Base-by-base conservation (phyloP, 1,140 invertebrate species). In the Hestina assimilis region DNA sequence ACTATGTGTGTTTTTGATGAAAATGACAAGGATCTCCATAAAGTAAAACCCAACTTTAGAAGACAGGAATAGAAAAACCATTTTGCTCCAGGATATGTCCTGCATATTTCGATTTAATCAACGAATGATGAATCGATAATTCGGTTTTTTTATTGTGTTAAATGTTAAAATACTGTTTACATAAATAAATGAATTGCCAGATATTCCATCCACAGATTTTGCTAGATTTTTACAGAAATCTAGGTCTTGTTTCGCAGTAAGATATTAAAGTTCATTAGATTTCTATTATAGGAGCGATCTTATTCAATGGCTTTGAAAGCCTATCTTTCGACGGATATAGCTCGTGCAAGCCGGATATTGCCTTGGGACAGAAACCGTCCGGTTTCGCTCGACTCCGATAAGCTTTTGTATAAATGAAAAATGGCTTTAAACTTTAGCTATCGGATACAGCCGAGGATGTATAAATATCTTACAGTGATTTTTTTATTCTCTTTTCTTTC, bases 321-420 rank as follows among this genome's bases (percentile, higher is more conserved):
- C 40, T 53, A 53, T 53, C 51, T 56, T 8, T 7, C 26, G 15
- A 43, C 53, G 53, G 53, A 56, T 56, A 46, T 56, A 47, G 19
- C 42, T 35, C 26, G 53, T 28, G 43, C 43, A n/a, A 40, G 8
- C 15, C 43, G 53, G 53, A 47, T 38, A 56, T 56, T 56, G 53
- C 53, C 43, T 23, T 31, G 19, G 53, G 53, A 51, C 51, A 23
- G 20, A 46, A 21, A 19, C 31, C 26, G 45, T 7, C 14, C 28
- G 31, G 31, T 33, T 15, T 12, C 26, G 48, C 24, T 7, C 29
- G 21, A 43, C 51, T 28, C 19, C 38, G 40, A 43, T 53, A 43
- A 53, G 40, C 40, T 12, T 45, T 52, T 52, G 35, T 48, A 48
- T 48, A 11, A 26, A 52, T 52, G 48, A 52, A 41, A 42, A 52